Base-by-base conservation (phyloP, 2,888 invertebrate species). In the Petrolisthes cinctipes region DNA sequence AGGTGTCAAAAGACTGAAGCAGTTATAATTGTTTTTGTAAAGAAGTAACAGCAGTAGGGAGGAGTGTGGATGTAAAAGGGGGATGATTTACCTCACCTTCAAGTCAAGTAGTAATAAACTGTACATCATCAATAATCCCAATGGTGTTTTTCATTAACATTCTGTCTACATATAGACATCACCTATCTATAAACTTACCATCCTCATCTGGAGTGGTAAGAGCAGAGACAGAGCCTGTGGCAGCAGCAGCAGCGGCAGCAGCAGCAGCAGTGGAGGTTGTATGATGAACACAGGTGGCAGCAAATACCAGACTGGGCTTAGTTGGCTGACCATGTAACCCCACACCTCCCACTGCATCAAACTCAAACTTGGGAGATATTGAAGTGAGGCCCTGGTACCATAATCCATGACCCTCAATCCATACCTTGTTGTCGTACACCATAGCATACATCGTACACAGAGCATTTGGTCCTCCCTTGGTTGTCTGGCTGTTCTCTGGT, bases 391-490 rank as follows among this genome's bases (percentile, higher is more conserved):
- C 89, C 66, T 90, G 90, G 86, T 89, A 90, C 88, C 90, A 89
- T 9, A 90, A 76, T 9, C 90, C 90, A 75, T 90, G 89, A 6
- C 90, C 90, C 88, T 90, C 90, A 54, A 90, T 90, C 90, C 90
- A 90, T 17, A 89, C 89, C 53, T 89, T 87, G 37, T 86, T 88
- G 56, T 90, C 90, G 23, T 90, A 90, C 56, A 73, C 88, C 90
- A 90, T 90, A 66, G 89, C 85, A 80, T 90, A 90, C 82, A 90
- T 82, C 51, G 90, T 89, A 76, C 90, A 90, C 53, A 90, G 73
- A 7, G 90, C 88, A 23, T 54, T 61, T 0, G 57, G 20, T 4
- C 20, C 61, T 6, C 17, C 66, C 78, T 71, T 78, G 17, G 9
- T 61, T 17, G 14, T 71, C 61, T 20, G 23, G 56, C 71, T 80